A percentile compares a stretch with the other conserved stretches of the same genome.
These are phyloP conservation scores for Drosophila cyrtoloma DNA, from an alignment of 2,888 invertebrate species.

Conservation along the genomic window DNA sequence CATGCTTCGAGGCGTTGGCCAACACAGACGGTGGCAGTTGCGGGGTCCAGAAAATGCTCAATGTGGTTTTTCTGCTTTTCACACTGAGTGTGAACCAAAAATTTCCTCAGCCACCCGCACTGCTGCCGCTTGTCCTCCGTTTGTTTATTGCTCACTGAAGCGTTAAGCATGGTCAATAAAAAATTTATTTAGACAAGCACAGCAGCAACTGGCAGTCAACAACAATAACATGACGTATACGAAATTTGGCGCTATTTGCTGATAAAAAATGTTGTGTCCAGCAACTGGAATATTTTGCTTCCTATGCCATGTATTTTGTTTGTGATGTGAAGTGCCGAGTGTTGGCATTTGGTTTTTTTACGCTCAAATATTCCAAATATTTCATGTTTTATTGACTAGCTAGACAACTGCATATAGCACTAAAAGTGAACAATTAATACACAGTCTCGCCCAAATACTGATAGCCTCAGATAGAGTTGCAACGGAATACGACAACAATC, in stretches of 20 bases:
- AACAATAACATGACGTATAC: constrained; percentile 57
- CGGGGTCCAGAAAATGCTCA: constrained; percentile 31
- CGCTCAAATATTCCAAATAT: constrained; percentile 73
- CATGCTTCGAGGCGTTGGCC: constrained; percentile 74
- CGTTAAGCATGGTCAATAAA: constrained; percentile 81
- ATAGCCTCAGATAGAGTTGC: constrained; percentile 1
- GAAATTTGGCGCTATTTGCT: constrained; percentile 55
- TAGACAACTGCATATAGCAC: constrained; percentile 21
- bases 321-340: constrained; percentile 48
- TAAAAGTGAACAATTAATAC: constrained; percentile 38
- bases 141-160: constrained; percentile 74
- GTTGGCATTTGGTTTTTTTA: constrained; percentile 71
- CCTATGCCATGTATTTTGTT: constrained; percentile 14
- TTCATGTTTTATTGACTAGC: constrained; percentile 75
- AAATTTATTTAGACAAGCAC: constrained; percentile 80
- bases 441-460: constrained; percentile 1
- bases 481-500: constrained; percentile 41
- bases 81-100: constrained; percentile 32
- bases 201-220: constrained; percentile 32
- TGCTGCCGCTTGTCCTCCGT: constrained; percentile 27
- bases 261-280: constrained; percentile 59
- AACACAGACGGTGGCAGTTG: constrained; percentile 28
- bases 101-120: background rate
- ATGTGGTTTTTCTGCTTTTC: constrained; percentile 68
- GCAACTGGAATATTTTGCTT: constrained; percentile 39